Evolutionary conservation across 1,140 invertebrate species (phyloP).

Genomic region (Pseudomyrmex pallidus): DNA sequence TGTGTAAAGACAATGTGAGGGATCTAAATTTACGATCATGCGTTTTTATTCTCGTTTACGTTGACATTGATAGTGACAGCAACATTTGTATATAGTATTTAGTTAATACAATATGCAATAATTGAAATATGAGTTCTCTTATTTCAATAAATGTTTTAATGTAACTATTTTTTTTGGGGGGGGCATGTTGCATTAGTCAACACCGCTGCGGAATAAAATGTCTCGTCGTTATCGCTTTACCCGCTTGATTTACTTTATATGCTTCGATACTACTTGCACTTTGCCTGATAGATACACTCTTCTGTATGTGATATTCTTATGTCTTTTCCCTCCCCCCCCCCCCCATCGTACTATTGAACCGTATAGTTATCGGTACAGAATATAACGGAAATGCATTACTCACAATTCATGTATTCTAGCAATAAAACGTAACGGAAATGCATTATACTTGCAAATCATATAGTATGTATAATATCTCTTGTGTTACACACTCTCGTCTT

Average conservation of each 20-base stretch:
- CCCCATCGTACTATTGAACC: conserved; percentile 18
- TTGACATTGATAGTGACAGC: conserved; percentile 5
- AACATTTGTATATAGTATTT: too few species aligned
- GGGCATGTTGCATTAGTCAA: conserved; percentile 50
- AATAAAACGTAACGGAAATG: conserved; percentile 46
- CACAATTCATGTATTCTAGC: conserved; percentile 24
- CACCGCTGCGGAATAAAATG: conserved; percentile 57
- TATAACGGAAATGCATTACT: conserved; percentile 54
- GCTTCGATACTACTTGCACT: conserved; percentile 8
- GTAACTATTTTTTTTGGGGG: neutral
- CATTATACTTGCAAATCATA: conserved; percentile 16
- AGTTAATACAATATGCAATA: neutral
- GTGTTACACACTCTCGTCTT: neutral
- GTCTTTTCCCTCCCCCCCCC: too few species aligned
- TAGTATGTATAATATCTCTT: neutral
- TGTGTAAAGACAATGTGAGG: neutral
- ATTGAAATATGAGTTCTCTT: conserved; percentile 1
- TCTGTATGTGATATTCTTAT: neutral
- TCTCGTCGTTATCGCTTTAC: conserved; percentile 75
- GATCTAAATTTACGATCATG: neutral
- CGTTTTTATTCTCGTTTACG: neutral
- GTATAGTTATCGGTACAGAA: neutral
- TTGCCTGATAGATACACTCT: conserved; percentile 2
- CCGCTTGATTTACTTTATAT: conserved; percentile 79
- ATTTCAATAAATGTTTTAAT: too few species aligned